Evolutionary conservation across 1,140 invertebrate genomes (phyloP), one percentile per base, ranked within the genome.

Genomic region (Formica exsecta): DNA sequence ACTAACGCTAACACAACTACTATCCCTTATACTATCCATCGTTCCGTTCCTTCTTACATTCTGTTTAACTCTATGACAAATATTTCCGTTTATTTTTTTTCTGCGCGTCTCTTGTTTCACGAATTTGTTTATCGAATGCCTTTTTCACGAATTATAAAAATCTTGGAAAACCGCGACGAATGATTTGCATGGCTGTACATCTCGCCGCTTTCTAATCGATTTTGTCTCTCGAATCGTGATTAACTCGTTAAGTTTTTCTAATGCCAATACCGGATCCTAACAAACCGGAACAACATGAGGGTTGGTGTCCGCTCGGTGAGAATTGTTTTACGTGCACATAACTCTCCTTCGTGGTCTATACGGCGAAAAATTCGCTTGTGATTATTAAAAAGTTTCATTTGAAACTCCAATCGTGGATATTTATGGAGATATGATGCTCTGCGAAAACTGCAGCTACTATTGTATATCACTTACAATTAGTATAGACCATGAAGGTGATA

Each of bases 231-330:
- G 95, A 91, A 95, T 93, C 85, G 88, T 92, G 93, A 94, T 94
- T 96, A 96, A 96, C 96, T 93, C 96, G 96, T 93, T 95, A 97
- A 97, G 97, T 97, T 94, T 96, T 97, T 93, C 93, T 96, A 94
- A 95, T 96, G 96, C 97, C 97, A 93, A 96, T 97, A 96, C 97
- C 97, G 95, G 97, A 98, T 95, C 97, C 97, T 95, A 96, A 97
- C 95, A 97, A 97, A 95, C 97, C 97, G 93, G 97, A 98, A 96
- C 97, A 98, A 96, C 97, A 98, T 96, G 97, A 98, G 96, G 97
- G 97, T 95, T 97, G 97, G 96, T 98, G 97, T 96, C 97, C 97
- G 93, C 96, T 97, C 95, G 97, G 97, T 97, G 97, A 97, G 90
- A 96, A 93, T 92, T 91, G 91, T 95, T 94, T 91, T 91, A 90